Evolutionary conservation across 1,140 invertebrate genomes (phyloP), one percentile per base, ranked within the genome.

Genomic region (Chironomus tepperi): DNA sequence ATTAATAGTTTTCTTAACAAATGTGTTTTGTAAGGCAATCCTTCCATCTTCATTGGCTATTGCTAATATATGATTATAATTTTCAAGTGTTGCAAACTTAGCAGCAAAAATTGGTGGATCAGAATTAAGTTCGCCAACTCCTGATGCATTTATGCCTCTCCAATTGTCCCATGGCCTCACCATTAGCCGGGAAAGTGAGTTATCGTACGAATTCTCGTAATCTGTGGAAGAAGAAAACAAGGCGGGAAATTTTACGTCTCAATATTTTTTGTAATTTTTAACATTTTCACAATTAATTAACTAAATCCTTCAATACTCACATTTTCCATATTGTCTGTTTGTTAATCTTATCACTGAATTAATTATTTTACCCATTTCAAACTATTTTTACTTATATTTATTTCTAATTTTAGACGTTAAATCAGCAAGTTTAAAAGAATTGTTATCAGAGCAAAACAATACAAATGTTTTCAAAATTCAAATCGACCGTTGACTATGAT

Each of bases 11-110:
- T 80, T 82, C 34, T 77, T 76, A 43, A 77, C 77, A 57, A 80
- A 79, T 15, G 79, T 81, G 76, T 86, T 79, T 79, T 81, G 82
- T 75, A 83, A 73, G 6, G 80, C 80, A 42, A 81, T 81, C 74
- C 85, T 87, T 8, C 93, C 94, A 84, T 93, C 91, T 84, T 95
- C 93, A 83, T 94, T 94, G 16, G 92, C 92, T 47, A 94, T 84
- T 12, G 90, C 92, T 43, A 95, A 80, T 24, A 93, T 85, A 79
- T 95, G 85, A 79, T 89, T 84, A 74, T 87, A 87, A 21, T 87
- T 86, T 57, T 85, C 77, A 24, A 83, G 81, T 77, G 88, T 86
- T 8, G 88, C 85, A 77, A 88, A 89, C 77, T 88, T 87, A 76
- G 88, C 88, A 0, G 88, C 87, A 78, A 89, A 89, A 77, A 89